phyloP scores from a whole-genome alignment of 2,113 vertebrate species.

The Cottus gobio region DNA sequence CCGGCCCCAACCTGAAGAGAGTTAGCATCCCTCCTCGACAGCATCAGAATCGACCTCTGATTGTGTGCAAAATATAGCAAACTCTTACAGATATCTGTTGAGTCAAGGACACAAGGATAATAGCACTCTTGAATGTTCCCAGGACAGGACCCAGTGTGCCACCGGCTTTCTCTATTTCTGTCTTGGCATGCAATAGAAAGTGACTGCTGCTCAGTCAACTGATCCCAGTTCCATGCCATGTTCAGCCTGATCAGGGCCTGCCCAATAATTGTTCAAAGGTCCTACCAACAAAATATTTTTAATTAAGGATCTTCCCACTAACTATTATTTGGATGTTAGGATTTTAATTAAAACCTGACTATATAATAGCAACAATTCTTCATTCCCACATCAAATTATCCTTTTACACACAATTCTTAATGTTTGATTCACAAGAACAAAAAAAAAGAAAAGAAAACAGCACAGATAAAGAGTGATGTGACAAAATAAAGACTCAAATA shows the following conservation, averaged over 20 bases:
- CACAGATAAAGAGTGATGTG: neutral
- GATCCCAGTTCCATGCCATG: neutral
- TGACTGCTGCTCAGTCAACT: neutral
- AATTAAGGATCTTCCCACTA: slow-evolving; percentile 2
- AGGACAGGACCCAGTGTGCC: neutral
- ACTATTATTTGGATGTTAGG: neutral
- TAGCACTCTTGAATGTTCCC: neutral
- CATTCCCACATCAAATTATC: neutral
- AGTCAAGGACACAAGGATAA: neutral
- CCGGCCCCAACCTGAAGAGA: neutral
- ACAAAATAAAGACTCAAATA: neutral
- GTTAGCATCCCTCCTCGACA: neutral
- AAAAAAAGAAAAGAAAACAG: neutral
- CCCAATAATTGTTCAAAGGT: neutral
- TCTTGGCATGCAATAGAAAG: neutral
- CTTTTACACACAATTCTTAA: neutral
- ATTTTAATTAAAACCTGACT: neutral
- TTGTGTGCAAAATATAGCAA: neutral
- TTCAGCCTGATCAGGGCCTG: neutral
- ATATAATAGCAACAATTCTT: neutral
- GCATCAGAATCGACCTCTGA: neutral
- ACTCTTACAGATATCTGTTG: neutral
- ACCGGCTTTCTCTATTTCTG: neutral
- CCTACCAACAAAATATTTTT: neutral
- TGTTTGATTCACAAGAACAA: neutral